Base-by-base conservation (phyloP, 2,888 invertebrate species). In the Drosophila neutralis region DNA sequence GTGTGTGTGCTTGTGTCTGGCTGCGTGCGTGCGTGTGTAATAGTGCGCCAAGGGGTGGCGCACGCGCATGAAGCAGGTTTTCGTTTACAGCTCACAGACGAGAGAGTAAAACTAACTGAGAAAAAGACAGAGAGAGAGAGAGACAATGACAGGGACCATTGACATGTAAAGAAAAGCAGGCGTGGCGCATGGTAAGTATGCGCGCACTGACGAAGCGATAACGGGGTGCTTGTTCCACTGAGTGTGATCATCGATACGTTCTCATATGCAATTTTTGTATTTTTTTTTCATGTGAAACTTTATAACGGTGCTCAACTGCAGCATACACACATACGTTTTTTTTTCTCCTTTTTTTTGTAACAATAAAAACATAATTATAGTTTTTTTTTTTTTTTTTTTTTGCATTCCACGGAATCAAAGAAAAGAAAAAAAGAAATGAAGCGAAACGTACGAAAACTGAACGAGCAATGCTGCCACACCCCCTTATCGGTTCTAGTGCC, bases 171-270 rank as follows among this genome's bases (percentile, higher is more conserved):
- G 54, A 78, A 69, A 65, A 49, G 65, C 60, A 73, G 81, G 71
- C 79, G 78, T 81, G 78, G 84, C 89, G 90, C 89, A 87, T 91
- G 91, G 91, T 91, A 91, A 91, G 91, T 91, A 91, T 91, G 82
- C 91, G 90, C 91, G 83, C 83, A 79, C 86, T 73, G 31, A 49
- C 65, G 82, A 75, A 87, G 67, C 85, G 89, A 85, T 89, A 89
- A 89, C 87, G 85, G 85, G 84, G 84, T 85, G 89, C 49, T 48
- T 57, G 56, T 56, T 53, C 42, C 36, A 62, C 58, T 58, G 35
- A 56, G 42, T 63, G 61, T 58, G 62, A 52, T 65, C 31, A 38
- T 31, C 53, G 35, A 24, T 35, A 29, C 51, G 51, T 4, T 40
- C 21, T 60, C 60, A 68, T 68, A 38, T 5, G 38, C n/a, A 57